Evolutionary conservation across 2,888 invertebrate species (phyloP), one percentile per base, ranked within the genome.

Genomic region (Julus scandinavius): DNA sequence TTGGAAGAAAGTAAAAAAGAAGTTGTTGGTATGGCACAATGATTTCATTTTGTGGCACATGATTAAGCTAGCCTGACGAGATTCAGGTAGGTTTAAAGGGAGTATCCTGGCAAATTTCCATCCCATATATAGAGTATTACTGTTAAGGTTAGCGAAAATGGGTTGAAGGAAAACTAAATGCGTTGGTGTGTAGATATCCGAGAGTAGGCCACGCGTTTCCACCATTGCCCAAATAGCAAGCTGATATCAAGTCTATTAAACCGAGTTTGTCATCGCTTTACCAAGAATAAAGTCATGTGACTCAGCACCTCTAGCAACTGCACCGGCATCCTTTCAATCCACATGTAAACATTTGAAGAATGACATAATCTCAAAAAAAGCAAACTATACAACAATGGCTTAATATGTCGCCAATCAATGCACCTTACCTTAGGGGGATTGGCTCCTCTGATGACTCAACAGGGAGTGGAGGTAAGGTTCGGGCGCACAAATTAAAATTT

Each of bases 391-490:
- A 17, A 58, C 58, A 58, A 17, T n/a, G 58, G 58, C 58, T 58
- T 58, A 1, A 58, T n/a, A 58, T n/a, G n/a, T 58, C 5, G 58
- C 58, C 5, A 58, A 58, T 58, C 58, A 58, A 58, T n/a, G 13
- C 84, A 84, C 9, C 49, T 49, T 29, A 86, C 86, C 86, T 86
- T 41, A 84, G 40, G 29, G 84, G 41, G 17, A 29, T 29, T 45
- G 40, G 41, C 84, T 84, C 41, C 86, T 41, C 41, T 45, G 86
- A 45, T 50, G 86, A 50, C 86, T 86, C 86, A 86, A 45, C 49
- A 50, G 88, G 88, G 29, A 88, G 50, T 83, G 88, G 88, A 29
- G 88, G 88, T 17, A 88, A 50, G 11, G 88, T 88, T 41, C 88
- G 88, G 17, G 88, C 85, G 29, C 85, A 88, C 88, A 88, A 40